A percentile compares a stretch with the other conserved stretches of the same genome.
Evolutionary conservation across 2,888 invertebrate species (phyloP).

Genomic region (Zhengitettix transpicula): DNA sequence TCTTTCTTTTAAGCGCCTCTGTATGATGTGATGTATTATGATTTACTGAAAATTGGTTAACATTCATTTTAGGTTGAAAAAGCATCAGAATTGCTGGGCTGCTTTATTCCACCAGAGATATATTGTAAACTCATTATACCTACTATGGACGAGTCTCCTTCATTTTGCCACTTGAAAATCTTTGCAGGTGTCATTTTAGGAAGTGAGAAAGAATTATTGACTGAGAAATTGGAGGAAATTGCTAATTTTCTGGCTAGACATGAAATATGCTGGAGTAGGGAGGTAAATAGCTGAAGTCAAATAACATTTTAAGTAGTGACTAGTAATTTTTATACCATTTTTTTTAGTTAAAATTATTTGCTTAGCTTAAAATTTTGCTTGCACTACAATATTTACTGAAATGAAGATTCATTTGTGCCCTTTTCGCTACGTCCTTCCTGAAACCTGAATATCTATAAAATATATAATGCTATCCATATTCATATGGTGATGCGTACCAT

Average conservation of each 20-base stretch:
- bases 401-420: no score
- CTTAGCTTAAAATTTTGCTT: no score
- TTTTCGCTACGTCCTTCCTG: no score
- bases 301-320: no score
- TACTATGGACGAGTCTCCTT: slow-evolving; percentile 36
- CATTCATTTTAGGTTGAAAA: slow-evolving; percentile 35
- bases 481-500: no score
- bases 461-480: no score
- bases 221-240: slow-evolving; percentile 35
- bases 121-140: slow-evolving; percentile 53
- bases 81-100: slow-evolving; percentile 54
- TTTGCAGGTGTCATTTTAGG: slow-evolving; percentile 44
- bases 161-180: slow-evolving; percentile 37
- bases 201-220: slow-evolving; percentile 30
- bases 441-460: no score
- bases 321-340: no score
- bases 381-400: no score
- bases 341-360: no score
- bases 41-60: neutral
- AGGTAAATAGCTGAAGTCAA: slow-evolving; percentile 23
- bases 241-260: slow-evolving; percentile 34
- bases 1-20: neutral
- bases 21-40: neutral
- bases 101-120: slow-evolving; percentile 50
- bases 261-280: slow-evolving; percentile 41